Evolutionary conservation across 2,888 invertebrate genomes (phyloP).

Genomic region (Linnaemya vulpina): DNA sequence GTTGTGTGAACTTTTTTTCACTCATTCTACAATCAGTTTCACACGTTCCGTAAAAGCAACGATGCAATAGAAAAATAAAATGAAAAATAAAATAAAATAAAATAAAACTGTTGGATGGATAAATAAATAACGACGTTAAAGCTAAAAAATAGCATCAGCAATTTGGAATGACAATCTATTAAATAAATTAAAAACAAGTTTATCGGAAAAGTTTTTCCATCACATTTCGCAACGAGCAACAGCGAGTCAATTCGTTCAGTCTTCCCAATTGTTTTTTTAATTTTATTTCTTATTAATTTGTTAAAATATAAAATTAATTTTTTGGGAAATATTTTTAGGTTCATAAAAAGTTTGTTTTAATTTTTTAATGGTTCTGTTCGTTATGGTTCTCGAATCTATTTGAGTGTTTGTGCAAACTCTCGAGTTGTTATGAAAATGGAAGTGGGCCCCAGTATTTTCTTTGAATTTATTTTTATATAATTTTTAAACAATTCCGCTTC

Average conservation of each 20-base stretch:
- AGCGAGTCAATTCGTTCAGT: background rate
- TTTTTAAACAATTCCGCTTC: constrained; percentile 9
- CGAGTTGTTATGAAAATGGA: no score
- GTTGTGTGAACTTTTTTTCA: constrained; percentile 38
- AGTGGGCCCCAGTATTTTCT: background rate
- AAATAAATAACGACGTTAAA: constrained; percentile 50
- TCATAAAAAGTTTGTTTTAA: background rate
- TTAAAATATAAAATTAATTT: no score
- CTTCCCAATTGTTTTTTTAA: background rate
- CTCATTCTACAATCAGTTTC: constrained; percentile 62
- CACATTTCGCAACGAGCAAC: constrained; percentile 17
- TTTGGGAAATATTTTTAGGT: background rate
- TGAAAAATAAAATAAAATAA: background rate
- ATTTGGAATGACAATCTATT: constrained; percentile 67
- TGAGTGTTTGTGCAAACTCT: background rate
- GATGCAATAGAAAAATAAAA: constrained; percentile 18
- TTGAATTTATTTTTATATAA: background rate
- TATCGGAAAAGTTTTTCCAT: constrained; percentile 19
- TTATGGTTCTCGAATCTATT: no score
- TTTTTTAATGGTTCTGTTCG: no score
- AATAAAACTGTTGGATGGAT: constrained; percentile 5
- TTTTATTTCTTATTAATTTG: no score
- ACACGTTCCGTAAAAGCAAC: constrained; percentile 66
- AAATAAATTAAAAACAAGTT: constrained; percentile 66
- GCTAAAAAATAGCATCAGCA: constrained; percentile 36